Base-by-base conservation (phyloP, 2,113 vertebrate genomes). In the Melanostigma gelatinosum region DNA sequence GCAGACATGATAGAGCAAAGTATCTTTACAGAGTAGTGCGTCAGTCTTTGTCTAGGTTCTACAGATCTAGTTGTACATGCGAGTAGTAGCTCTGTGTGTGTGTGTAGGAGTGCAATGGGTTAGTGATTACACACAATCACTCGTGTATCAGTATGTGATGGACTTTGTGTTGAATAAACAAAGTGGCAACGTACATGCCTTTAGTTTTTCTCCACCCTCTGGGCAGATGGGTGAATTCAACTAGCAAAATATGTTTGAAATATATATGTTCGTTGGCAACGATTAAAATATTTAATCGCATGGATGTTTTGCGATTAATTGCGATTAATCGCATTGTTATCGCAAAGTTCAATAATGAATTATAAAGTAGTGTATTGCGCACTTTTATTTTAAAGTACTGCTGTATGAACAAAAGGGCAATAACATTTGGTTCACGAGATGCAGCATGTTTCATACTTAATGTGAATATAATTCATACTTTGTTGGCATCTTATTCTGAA, bases 151-250 rank as follows among this genome's bases (percentile, higher is more conserved):
- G 29, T 24, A 0, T 64, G 15, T 1, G 38, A 63, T 83, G 89
- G 83, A 93, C 91, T 91, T 93, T 89, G 84, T 29, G 79, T 69
- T 54, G 46, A 6, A 84, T 64, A 71, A 85, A 83, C 61, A 83
- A 68, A 44, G 46, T 11, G 5, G 34, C 38, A 9, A 20, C 7
- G n/a, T 18, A 12, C 27, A 75, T 2, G 6, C 32, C 32, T 16
- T 24, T 38, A 15, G 6, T 38, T 54, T 20, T 44, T n/a, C 42
- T 27, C 2, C 4, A 12, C 52, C 29, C 38, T 50, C 18, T 63
- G 48, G 5, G 61, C 63, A 38, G 10, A 27, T 54, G 42, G 29
- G 4, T 42, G 27, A 44, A 29, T 8, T 24, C 32, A 60, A 60
- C 48, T 15, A 12, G 22, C 38, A 13, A 38, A 13, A 12, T 4